phyloP scores from a whole-genome alignment of 2,113 vertebrate genomes.

The Zosterops hypoxanthus region DNA sequence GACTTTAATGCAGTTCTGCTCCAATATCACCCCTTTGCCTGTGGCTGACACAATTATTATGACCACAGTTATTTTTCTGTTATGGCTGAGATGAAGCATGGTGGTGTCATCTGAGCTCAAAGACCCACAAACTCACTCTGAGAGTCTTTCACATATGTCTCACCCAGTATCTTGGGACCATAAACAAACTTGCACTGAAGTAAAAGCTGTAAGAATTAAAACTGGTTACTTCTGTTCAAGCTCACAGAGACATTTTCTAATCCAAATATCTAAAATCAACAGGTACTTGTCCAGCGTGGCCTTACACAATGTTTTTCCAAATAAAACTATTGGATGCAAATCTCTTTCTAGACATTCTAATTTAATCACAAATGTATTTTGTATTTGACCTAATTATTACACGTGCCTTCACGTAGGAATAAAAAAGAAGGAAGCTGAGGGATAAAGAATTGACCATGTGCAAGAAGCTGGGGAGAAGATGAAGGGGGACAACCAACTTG shows the following conservation, averaged over 20 bases:
- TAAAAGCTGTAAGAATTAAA: not conserved
- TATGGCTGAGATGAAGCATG: not conserved
- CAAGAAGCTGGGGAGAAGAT: not conserved
- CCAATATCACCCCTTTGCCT: not conserved
- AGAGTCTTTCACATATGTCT: not conserved
- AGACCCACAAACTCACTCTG: not conserved
- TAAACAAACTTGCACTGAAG: not conserved
- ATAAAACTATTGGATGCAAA: not conserved
- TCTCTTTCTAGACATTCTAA: not conserved
- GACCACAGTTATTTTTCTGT: constrained; percentile 27
- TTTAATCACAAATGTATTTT: not conserved
- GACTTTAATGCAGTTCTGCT: not conserved
- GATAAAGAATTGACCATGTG: not conserved
- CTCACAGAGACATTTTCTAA: not conserved
- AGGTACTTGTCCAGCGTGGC: not conserved
- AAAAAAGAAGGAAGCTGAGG: not conserved
- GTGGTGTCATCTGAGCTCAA: not conserved
- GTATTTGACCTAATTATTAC: not conserved
- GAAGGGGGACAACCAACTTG: not conserved
- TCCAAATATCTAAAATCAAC: not conserved
- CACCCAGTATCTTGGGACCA: not conserved
- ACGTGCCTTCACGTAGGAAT: not conserved
- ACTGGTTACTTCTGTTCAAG: not conserved
- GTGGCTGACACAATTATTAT: constrained; percentile 9
- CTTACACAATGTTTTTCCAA: not conserved